Conservation (phyloP, 2,797 vertebrate genomes). For the Centropyge bicolor region DNA sequence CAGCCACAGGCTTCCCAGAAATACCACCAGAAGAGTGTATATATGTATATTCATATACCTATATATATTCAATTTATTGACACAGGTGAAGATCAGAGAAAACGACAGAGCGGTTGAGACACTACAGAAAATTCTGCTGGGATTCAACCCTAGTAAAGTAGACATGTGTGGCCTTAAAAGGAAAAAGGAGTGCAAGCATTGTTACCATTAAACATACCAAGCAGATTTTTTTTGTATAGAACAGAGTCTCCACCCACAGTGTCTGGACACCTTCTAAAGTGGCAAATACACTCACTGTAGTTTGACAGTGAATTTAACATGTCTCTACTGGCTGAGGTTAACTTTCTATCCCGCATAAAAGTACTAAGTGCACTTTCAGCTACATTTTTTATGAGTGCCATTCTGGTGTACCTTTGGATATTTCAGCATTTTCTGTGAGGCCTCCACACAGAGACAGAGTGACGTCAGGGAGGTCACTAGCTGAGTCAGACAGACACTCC, state of each 20-base stretch:
- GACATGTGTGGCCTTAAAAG: not conserved
- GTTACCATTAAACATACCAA: not conserved
- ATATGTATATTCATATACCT: no score
- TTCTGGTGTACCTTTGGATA: conserved; percentile 91
- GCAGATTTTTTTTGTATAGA: not conserved
- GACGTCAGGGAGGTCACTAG: conserved; percentile 94
- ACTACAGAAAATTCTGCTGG: not conserved
- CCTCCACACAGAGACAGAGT: conserved; percentile 97
- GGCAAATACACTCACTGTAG: not conserved
- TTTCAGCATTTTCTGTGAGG: conserved; percentile 94
- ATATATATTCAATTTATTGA: not conserved
- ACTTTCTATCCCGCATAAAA: conserved; percentile 21
- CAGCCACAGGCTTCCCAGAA: not conserved
- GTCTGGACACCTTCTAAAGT: not conserved
- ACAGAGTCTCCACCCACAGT: not conserved
- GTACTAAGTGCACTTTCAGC: conserved; percentile 10
- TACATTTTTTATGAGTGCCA: conserved; percentile 40
- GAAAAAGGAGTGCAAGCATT: not conserved
- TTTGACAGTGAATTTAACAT: not conserved
- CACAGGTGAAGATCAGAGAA: not conserved
- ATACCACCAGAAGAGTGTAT: not conserved
- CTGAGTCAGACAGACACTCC: conserved; percentile 97
- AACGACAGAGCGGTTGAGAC: not conserved
- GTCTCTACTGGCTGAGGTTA: conserved; percentile 9
- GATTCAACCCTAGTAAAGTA: not conserved